Evolutionary conservation across 2,888 invertebrate genomes (phyloP), one percentile per base, ranked within the genome.

Genomic region (Leptothorax acervorum): DNA sequence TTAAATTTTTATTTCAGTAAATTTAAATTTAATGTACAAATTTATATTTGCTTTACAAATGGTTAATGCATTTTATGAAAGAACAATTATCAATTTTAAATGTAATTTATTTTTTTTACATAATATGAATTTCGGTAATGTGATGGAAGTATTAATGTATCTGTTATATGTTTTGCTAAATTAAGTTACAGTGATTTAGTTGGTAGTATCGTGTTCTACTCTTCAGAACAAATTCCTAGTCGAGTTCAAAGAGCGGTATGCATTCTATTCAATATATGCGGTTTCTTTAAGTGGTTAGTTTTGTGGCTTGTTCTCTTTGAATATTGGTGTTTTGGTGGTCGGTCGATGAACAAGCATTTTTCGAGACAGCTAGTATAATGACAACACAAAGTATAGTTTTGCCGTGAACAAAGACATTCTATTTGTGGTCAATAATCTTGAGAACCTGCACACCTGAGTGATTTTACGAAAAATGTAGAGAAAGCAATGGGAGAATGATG

Each of bases 391-490:
- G 57, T 85, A 51, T 85, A 51, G 35, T 55, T 83, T 82, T 71
- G 70, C 81, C 74, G 75, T 66, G 86, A 82, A 86, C 86, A 87
- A 90, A 91, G 78, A 90, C 88, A 88, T 90, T 89, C 86, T 82
- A 85, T 85, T 88, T 84, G 71, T 68, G 74, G 28, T 5, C 11
- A 35, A 62, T 8, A 42, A 28, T 66, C 31, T 45, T 65, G 68
- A 39, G 79, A 83, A 82, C 75, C 39, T 83, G 76, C 39, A 66
- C n/a, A 28, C 42, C n/a, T 55, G 48, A 60, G 23, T 76, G 65
- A 70, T 65, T 86, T 88, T 82, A 82, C 70, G 79, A 86, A 78
- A 85, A 82, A 86, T 65, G 31, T n/a, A 71, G 23, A 75, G 82
- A 39, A 63, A 70, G 39, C 45, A 57, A 66, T 65, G 39, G 63